Conservation (phyloP, 2,888 invertebrate genomes). For the Lacanobia oleracea region DNA sequence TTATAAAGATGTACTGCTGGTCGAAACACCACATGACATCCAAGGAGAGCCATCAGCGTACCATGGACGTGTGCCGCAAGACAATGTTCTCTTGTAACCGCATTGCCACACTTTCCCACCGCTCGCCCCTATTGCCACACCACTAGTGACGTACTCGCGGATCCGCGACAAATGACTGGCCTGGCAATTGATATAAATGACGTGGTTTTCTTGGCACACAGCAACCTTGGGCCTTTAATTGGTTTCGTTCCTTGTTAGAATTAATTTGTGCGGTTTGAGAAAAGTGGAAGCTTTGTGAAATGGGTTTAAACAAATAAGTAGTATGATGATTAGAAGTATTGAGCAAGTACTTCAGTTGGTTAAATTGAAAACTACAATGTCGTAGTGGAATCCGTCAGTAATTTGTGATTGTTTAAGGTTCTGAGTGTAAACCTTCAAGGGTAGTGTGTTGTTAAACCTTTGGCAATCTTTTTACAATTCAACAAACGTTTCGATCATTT, state of each 20-base stretch:
- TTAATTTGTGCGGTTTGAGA: slow-evolving; percentile 45
- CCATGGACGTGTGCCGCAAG: slow-evolving; percentile 25
- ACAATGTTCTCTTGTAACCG: slow-evolving; percentile 35
- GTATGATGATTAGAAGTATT: background rate
- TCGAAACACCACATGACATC: slow-evolving; percentile 8
- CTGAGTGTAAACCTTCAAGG: background rate
- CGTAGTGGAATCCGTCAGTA: no score
- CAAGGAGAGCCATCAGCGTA: slow-evolving; percentile 44
- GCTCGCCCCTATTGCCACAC: slow-evolving; percentile 47
- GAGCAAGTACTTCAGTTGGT: background rate
- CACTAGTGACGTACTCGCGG: slow-evolving; percentile 25
- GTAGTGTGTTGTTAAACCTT: background rate
- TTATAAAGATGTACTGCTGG: slow-evolving; percentile 23
- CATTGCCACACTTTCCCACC: slow-evolving; percentile 51
- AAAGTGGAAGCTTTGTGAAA: slow-evolving; percentile 28
- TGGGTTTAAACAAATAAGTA: background rate
- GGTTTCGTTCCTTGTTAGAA: slow-evolving; percentile 41
- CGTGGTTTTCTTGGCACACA: slow-evolving; percentile 50
- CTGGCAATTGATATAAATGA: slow-evolving; percentile 59
- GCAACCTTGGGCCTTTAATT: slow-evolving; percentile 55
- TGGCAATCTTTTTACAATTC: slow-evolving; percentile 30
- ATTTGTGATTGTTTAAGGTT: background rate
- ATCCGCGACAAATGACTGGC: slow-evolving; percentile 44
- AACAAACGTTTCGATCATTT: slow-evolving; percentile 19
- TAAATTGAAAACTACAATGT: background rate